These are phyloP conservation scores for Pharmacophagus antenor DNA, from an alignment of 2,888 invertebrate species.

Conservation along the genomic window DNA sequence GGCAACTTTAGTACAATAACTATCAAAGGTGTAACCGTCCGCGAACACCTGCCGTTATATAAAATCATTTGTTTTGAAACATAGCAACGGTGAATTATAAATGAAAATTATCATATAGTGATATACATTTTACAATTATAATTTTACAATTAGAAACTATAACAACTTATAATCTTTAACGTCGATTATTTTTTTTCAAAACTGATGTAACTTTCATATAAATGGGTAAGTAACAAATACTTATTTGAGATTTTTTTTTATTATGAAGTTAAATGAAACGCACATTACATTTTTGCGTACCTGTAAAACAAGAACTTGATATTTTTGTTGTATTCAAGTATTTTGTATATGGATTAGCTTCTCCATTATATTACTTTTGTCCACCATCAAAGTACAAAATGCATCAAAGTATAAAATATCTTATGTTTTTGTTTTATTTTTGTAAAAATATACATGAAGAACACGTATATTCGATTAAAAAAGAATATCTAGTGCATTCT, in stretches of 20 bases:
- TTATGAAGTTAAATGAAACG: background rate
- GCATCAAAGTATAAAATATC: too few species aligned
- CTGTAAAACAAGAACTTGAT: too few species aligned
- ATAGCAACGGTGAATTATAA: constrained; percentile 32
- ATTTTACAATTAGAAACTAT: too few species aligned
- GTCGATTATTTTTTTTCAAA: background rate
- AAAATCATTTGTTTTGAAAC: constrained; percentile 37
- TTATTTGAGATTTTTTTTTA: background rate
- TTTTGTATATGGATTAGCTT: too few species aligned
- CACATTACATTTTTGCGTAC: background rate
- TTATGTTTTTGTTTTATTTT: too few species aligned
- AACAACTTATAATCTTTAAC: background rate
- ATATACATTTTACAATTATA: background rate
- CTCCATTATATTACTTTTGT: too few species aligned
- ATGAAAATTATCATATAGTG: constrained; percentile 24
- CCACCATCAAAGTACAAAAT: too few species aligned
- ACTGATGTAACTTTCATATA: constrained; percentile 7
- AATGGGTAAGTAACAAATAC: constrained; percentile 35
- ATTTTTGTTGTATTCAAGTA: too few species aligned
- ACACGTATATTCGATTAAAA: too few species aligned
- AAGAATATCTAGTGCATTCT: too few species aligned
- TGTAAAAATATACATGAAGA: too few species aligned
- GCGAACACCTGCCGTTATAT: constrained; percentile 56
- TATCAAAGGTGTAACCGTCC: constrained; percentile 56
- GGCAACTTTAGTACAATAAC: constrained; percentile 16